Evolutionary conservation across 2,888 invertebrate genomes (phyloP).

Genomic region (Steinernema scapterisci): DNA sequence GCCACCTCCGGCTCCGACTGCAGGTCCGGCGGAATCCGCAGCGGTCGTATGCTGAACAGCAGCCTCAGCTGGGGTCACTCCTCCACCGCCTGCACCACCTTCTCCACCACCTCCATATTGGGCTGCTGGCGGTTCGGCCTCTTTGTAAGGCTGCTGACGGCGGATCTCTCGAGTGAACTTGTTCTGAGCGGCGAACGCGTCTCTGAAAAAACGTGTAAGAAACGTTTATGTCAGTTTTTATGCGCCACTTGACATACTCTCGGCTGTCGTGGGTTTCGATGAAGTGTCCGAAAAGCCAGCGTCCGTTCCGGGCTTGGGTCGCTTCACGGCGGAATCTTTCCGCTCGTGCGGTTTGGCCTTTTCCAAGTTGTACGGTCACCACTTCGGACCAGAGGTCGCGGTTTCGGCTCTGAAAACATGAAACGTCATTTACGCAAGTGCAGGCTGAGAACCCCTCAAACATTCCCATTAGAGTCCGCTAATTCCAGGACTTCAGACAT

Average conservation of each 20-base stretch:
- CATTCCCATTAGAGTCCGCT: neutral
- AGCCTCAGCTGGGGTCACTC: conserved; percentile 8
- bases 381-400: conserved; percentile 65
- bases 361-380: conserved; percentile 56
- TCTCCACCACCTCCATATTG: neutral
- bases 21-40: neutral
- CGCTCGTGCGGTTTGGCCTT: conserved; percentile 50
- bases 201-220: conserved; percentile 15
- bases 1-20: neutral
- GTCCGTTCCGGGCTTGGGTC: conserved; percentile 43
- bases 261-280: conserved; percentile 42
- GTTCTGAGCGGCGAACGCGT: conserved; percentile 35
- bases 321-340: conserved; percentile 48
- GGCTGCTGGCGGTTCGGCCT: conserved; percentile 34
- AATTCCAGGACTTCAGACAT: neutral
- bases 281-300: conserved; percentile 64
- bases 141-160: conserved; percentile 47
- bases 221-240: neutral
- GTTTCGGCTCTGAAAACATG: conserved; percentile 56
- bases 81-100: neutral
- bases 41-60: conserved; percentile 7
- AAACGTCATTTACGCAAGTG: neutral
- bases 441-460: neutral
- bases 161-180: conserved; percentile 44
- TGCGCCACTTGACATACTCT: conserved; percentile 28